A percentile compares a stretch with the other conserved stretches of the same genome.
These are phyloP conservation scores for Drosophila infuscata DNA, from an alignment of 2,888 invertebrate species.

Conservation along the genomic window DNA sequence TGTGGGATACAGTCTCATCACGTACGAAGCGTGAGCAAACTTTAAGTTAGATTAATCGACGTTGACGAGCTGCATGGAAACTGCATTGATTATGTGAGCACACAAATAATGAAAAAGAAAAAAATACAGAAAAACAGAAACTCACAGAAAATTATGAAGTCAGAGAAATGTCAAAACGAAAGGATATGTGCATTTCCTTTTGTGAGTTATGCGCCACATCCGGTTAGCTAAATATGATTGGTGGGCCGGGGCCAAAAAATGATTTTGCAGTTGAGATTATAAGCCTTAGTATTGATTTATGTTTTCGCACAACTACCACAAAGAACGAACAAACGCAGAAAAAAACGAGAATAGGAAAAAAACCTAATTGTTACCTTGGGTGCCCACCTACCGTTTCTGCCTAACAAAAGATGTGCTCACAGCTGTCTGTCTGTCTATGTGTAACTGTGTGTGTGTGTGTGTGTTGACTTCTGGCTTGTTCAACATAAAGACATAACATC, in stretches of 20 bases:
- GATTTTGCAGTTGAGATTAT: slow-evolving; percentile 40
- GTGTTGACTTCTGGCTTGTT: slow-evolving; percentile 54
- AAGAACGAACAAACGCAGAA: slow-evolving; percentile 13
- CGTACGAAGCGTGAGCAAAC: slow-evolving; percentile 80
- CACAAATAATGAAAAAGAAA: slow-evolving; percentile 10
- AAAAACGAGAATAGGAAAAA: slow-evolving; percentile 2
- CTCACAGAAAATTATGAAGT: slow-evolving; percentile 54
- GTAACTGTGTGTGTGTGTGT: slow-evolving; percentile 19
- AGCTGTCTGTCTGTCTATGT: slow-evolving; percentile 47
- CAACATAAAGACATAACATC: slow-evolving; percentile 75
- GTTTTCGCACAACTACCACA: slow-evolving; percentile 22
- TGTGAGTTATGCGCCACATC: slow-evolving; percentile 77
- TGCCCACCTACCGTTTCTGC: slow-evolving; percentile 56
- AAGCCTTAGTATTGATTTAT: slow-evolving; percentile 50
- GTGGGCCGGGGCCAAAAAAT: slow-evolving; percentile 37
- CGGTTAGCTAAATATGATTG: slow-evolving; percentile 77
- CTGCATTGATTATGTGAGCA: slow-evolving; percentile 61
- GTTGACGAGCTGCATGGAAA: slow-evolving; percentile 57
- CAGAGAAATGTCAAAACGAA: slow-evolving; percentile 73
- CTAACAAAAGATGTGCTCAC: slow-evolving; percentile 50
- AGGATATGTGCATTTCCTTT: slow-evolving; percentile 80
- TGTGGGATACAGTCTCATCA: slow-evolving; percentile 61
- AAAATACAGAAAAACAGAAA: background rate
- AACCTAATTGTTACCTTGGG: slow-evolving; percentile 45
- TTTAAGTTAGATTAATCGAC: slow-evolving; percentile 79